Base-by-base conservation (phyloP, 2,888 invertebrate species). In the Pollenia griseotomentosa region DNA sequence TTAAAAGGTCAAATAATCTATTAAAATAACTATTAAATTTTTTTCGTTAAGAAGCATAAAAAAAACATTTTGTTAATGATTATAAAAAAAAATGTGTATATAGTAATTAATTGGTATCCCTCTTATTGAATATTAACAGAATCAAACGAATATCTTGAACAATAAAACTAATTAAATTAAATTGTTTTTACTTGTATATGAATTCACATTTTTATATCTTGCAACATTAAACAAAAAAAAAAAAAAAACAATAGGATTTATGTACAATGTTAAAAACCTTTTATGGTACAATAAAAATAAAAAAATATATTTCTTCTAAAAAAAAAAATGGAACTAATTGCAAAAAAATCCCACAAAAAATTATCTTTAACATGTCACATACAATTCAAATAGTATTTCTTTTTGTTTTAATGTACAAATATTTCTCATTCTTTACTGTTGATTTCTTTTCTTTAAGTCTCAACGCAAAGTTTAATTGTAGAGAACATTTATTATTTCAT, bases 401-500 rank as follows among this genome's bases (percentile, higher is more conserved):
- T 78, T 59, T 85, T 53, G 42, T 75, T 71, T 57, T 40, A 59
- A n/a, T 75, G 3, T 51, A 19, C 2, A 23, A 23, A 23, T 23
- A 11, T 6, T 59, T 7, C 19, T 44, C 12, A 2, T 19, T 57
- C 12, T 42, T 46, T 44, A 33, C 23, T n/a, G 6, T 55, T 77
- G 65, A 42, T 63, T 23, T 48, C 11, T 19, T 51, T 75, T 42
- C 12, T n/a, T 57, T 57, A 12, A 79, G 70, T 40, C 40, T 7
- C n/a, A 33, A 42, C 42, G 59, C 59, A 53, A 57, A 75, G 10
- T 57, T 65, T 23, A 70, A 71, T 23, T 73, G 42, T 66, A 23
- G 61, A 75, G 33, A 59, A 66, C 71, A 66, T 78, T 81, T 77
- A 73, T 81, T 77, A 82, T 78, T 81, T 85, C 59, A 78, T 85